phyloP scores from a whole-genome alignment of 2,888 invertebrate species.

The Hartigia nigra region DNA sequence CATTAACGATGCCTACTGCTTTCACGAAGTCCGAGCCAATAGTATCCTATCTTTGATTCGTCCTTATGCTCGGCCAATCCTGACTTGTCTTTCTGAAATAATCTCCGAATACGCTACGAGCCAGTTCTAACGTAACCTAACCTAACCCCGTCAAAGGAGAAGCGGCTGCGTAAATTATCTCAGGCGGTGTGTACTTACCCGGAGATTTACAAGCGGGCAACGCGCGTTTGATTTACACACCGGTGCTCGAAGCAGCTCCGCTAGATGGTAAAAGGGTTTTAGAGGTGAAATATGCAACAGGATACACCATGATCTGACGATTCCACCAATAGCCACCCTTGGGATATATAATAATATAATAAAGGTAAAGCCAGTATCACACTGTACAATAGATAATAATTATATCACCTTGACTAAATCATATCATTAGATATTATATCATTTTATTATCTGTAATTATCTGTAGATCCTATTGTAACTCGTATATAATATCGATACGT shows the following conservation, averaged over 20 bases:
- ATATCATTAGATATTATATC: too few species aligned
- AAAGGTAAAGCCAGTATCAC: not conserved
- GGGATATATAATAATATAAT: not conserved
- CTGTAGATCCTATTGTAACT: not conserved
- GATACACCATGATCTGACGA: conserved; percentile 41
- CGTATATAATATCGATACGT: not conserved
- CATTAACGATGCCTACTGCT: not conserved
- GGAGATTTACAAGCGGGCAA: conserved; percentile 63
- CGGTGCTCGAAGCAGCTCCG: conserved; percentile 29
- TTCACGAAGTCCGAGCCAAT: not conserved
- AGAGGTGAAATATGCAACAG: conserved; percentile 60
- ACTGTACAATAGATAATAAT: not conserved
- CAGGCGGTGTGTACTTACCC: conserved; percentile 62
- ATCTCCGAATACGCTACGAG: not conserved
- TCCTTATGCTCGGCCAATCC: not conserved
- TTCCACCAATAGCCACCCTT: not conserved
- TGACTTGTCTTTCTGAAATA: not conserved
- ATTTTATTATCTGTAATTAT: not conserved
- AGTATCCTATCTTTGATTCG: not conserved
- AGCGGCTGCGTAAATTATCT: conserved; percentile 64
- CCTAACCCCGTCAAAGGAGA: conserved; percentile 31
- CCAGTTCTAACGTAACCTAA: not conserved
- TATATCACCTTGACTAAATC: not conserved
- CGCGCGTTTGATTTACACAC: conserved; percentile 63
- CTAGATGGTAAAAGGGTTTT: conserved; percentile 44